Conservation (phyloP, 2,113 vertebrate species). For the Ochotona curzoniae region DNA sequence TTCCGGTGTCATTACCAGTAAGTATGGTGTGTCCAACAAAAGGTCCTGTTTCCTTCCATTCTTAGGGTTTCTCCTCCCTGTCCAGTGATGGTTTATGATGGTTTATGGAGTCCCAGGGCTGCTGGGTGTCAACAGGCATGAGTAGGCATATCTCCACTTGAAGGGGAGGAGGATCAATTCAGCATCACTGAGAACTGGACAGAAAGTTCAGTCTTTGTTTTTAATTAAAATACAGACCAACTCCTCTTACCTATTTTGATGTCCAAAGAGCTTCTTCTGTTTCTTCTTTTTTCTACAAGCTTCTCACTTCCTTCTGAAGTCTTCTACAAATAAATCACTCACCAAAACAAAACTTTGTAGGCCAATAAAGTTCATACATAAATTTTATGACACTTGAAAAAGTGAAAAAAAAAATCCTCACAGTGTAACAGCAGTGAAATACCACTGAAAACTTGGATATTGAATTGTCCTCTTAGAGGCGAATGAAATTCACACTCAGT, state of each 20-base stretch:
- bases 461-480: background rate
- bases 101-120: background rate
- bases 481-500: background rate
- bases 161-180: background rate
- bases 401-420: background rate
- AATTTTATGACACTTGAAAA: constrained; percentile 5
- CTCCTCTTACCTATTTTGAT: background rate
- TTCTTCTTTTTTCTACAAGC: background rate
- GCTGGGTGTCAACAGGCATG: background rate
- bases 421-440: background rate
- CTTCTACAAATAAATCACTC: background rate
- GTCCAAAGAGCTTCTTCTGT: background rate
- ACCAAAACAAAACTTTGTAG: background rate
- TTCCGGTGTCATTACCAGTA: background rate
- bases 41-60: background rate
- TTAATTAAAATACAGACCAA: background rate
- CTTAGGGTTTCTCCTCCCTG: background rate
- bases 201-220: constrained; percentile 5
- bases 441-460: background rate
- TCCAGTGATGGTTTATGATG: background rate
- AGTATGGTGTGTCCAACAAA: background rate
- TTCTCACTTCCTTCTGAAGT: background rate
- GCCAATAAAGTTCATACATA: background rate
- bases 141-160: background rate
- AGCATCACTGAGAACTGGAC: background rate